Evolutionary conservation across 2,113 vertebrate species (phyloP), one percentile per base, ranked within the genome.

Genomic region (Balaenoptera acutorostrata): DNA sequence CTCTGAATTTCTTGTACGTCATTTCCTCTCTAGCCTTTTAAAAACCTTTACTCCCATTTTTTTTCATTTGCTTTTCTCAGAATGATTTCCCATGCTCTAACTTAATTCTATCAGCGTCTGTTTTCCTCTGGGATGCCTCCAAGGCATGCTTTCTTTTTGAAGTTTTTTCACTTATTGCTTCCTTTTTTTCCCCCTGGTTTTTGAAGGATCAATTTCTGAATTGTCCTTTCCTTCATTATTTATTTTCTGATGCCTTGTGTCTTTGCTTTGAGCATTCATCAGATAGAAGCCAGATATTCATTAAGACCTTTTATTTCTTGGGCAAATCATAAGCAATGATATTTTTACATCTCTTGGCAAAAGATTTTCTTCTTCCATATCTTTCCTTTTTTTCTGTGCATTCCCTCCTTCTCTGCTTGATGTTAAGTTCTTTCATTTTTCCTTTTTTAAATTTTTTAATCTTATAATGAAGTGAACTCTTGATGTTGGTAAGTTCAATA

Each of bases 21-120:
- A 12, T 66, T 64, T 77, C 64, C 29, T 29, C 10, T 64, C 44
- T 17, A 11, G 49, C 3, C 49, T 75, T 59, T 63, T 23, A 25
- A 52, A 44, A 17, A 29, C 31, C 21, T 52, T 41, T n/a, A 4
- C 27, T 13, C 1, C 8, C 1, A 4, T 8, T 44, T n/a, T 49
- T 49, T n/a, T 20, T 18, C 14, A 7, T 7, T 31, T n/a, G 6
- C 0, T 57, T 63, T 39, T 41, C 31, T 64, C 25, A 33, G 55
- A 5, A 1, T 5, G 8, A 3, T 7, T 66, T 20, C 9, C 23
- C 31, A 17, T 6, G 41, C 2, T 21, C 13, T 68, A 8, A 36
- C 4, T 31, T 74, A 7, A 4, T 8, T 21, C 9, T 0, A 2
- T 1, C 5, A 29, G 2, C 9, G 12, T 61, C 18, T 11, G 11